phyloP scores from a whole-genome alignment of 2,797 vertebrate genomes.

The Phylloscopus collybita region DNA sequence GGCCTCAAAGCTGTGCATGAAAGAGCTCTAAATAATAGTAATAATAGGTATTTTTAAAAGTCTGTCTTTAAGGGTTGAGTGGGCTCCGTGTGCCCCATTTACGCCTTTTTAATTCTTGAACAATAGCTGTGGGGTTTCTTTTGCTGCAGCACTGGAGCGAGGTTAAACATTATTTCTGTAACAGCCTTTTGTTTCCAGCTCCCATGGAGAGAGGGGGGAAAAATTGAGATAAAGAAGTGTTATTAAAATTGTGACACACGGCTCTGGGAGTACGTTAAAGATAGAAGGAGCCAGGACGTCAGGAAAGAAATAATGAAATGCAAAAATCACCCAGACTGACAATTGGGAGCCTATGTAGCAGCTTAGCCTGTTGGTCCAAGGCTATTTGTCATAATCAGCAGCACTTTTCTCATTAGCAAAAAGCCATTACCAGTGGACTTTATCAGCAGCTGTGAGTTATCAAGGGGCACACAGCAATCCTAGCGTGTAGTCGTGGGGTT shows the following conservation, averaged over 20 bases:
- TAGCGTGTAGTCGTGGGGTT: conserved; percentile 77
- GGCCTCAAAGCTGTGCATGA: not conserved
- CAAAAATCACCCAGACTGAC: conserved; percentile 86
- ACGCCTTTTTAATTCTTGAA: conserved; percentile 67
- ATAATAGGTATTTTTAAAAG: conserved; percentile 44
- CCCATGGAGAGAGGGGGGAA: conserved; percentile 72
- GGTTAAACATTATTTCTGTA: conserved; percentile 74
- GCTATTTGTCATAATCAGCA: conserved; percentile 96
- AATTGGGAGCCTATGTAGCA: conserved; percentile 90
- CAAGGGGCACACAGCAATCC: conserved; percentile 84
- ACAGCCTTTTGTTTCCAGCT: conserved; percentile 75
- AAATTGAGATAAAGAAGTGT: conserved; percentile 85
- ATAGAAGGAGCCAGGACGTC: conserved; percentile 80
- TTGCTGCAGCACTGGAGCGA: not conserved
- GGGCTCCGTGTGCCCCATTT: conserved; percentile 51
- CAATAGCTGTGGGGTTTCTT: conserved; percentile 65
- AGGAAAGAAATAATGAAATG: conserved; percentile 89
- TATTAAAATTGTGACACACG: conserved; percentile 83
- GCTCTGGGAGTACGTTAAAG: conserved; percentile 75
- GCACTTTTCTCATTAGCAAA: conserved; percentile 96
- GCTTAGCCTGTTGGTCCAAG: conserved; percentile 95
- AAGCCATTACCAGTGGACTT: conserved; percentile 94
- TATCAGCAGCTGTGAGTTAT: conserved; percentile 91
- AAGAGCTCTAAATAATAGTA: conserved; percentile 19
- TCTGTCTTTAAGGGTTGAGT: conserved; percentile 23